A percentile compares a stretch with the other conserved stretches of the same genome.
phyloP scores from a whole-genome alignment of 2,113 vertebrate genomes.

The Nerophis ophidion region DNA sequence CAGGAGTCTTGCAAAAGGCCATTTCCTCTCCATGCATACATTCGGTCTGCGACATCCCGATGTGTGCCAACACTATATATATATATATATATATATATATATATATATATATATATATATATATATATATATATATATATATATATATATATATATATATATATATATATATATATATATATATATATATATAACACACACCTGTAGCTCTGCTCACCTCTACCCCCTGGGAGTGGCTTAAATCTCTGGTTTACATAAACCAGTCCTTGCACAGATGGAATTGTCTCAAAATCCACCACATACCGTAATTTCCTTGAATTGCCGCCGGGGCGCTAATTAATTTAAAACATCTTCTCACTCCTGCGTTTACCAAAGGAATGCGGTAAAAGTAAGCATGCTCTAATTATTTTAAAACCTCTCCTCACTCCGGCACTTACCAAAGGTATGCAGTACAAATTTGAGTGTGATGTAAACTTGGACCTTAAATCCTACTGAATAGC shows the following conservation, averaged over 20 bases:
- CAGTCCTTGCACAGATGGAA: constrained; percentile 20
- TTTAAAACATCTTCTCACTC: too few relatives aligned
- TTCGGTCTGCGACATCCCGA: constrained; percentile 45
- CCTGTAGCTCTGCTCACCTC: constrained; percentile 46
- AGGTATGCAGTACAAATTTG: too few relatives aligned
- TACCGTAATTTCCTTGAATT: too few relatives aligned
- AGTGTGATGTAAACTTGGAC: too few relatives aligned
- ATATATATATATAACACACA: constrained; percentile 60
- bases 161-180: too few relatives aligned
- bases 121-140: constrained; percentile 55
- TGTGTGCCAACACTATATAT: constrained; percentile 17
- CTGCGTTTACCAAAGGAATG: too few relatives aligned
- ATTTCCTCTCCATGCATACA: constrained; percentile 63
- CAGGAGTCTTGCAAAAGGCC: constrained; percentile 52
- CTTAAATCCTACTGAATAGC: too few relatives aligned
- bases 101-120: constrained; percentile 65
- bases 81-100: constrained; percentile 66
- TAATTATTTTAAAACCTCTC: too few relatives aligned
- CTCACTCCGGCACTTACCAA: too few relatives aligned
- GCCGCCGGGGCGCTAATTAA: too few relatives aligned
- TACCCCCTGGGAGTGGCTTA: constrained; percentile 28
- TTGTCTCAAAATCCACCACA: constrained; percentile 11
- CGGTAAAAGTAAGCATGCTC: too few relatives aligned
- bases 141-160: too few relatives aligned
- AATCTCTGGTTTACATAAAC: constrained; percentile 38